phyloP scores from a whole-genome alignment of 2,888 invertebrate species.

The Chaetogeoica ovagalla region DNA sequence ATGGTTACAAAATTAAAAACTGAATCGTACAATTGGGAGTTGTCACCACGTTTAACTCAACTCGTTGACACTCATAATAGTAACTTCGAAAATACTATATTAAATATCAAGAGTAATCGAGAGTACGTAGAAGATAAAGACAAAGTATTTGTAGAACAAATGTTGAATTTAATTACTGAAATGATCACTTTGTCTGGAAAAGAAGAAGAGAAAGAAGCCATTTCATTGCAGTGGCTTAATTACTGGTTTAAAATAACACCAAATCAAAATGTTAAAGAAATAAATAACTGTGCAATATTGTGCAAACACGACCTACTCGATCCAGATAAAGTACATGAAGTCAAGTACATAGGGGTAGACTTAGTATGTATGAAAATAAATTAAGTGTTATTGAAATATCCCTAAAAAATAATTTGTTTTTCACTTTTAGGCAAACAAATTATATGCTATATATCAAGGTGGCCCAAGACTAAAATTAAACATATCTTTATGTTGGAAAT shows the following conservation, averaged over 20 bases:
- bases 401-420: not conserved
- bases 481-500: constrained; percentile 60
- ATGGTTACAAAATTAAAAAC: constrained; percentile 41
- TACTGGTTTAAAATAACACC: constrained; percentile 61
- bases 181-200: constrained; percentile 54
- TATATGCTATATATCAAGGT: constrained; percentile 62
- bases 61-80: constrained; percentile 51
- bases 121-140: constrained; percentile 46
- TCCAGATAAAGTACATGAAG: constrained; percentile 61
- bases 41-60: constrained; percentile 54
- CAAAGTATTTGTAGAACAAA: constrained; percentile 46
- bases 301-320: constrained; percentile 63
- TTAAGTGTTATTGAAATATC: not conserved
- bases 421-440: constrained; percentile 59
- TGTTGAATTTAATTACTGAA: constrained; percentile 39
- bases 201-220: constrained; percentile 61
- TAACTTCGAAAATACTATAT: constrained; percentile 44
- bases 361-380: constrained; percentile 57
- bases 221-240: constrained; percentile 63
- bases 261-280: constrained; percentile 59
- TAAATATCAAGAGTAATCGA: constrained; percentile 40
- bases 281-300: constrained; percentile 61
- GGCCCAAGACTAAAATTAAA: constrained; percentile 60
- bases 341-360: constrained; percentile 61
- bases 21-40: constrained; percentile 33